Conservation (phyloP, 2,797 vertebrate genomes). For the Halcyon badia region DNA sequence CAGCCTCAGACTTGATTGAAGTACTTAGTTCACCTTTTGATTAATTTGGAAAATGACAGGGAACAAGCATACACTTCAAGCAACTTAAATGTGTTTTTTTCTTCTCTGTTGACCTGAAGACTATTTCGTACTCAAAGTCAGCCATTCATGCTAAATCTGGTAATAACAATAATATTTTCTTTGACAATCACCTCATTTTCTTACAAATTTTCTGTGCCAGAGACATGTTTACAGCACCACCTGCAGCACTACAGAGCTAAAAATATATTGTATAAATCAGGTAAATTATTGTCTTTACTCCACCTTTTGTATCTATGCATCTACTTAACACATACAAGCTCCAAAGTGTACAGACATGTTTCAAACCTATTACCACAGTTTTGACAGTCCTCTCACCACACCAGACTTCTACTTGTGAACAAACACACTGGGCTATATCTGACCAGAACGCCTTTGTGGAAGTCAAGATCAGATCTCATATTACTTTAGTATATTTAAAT, state of each 20-base stretch:
- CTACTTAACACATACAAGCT: neutral
- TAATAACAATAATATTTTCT: constrained; percentile 30
- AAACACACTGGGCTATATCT: neutral
- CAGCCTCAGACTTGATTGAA: neutral
- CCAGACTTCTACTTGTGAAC: neutral
- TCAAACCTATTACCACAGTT: neutral
- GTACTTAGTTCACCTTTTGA: constrained; percentile 16
- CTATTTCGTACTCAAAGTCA: neutral
- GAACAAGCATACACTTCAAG: constrained; percentile 12
- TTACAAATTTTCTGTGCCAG: neutral
- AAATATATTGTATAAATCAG: neutral
- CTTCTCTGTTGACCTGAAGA: constrained; percentile 2
- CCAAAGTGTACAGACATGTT: neutral
- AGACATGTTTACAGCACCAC: neutral
- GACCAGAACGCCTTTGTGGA: neutral
- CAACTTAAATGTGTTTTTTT: constrained; percentile 41
- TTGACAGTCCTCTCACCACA: neutral
- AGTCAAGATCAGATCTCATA: neutral
- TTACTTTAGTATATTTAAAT: neutral
- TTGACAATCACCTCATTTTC: constrained; percentile 2
- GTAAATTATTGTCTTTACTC: neutral
- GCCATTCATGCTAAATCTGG: constrained; percentile 15
- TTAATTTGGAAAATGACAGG: constrained; percentile 47
- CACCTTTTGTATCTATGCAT: neutral
- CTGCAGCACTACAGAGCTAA: neutral